phyloP scores from a whole-genome alignment of 2,797 vertebrate genomes.

The Oreochromis mossambicus region DNA sequence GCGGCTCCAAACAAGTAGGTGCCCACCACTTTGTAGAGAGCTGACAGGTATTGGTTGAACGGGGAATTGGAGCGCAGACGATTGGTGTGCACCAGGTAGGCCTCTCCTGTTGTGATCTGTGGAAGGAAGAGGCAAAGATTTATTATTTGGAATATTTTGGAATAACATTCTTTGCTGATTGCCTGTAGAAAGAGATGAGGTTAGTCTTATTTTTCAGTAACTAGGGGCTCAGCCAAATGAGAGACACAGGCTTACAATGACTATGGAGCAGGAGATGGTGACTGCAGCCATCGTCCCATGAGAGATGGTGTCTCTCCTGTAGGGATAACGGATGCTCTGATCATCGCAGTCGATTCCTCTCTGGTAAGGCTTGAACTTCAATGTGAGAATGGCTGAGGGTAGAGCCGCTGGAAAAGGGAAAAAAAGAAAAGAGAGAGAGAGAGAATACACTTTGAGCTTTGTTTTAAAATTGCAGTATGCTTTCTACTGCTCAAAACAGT shows the following conservation, averaged over 20 bases:
- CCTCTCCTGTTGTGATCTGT: constrained; percentile 79
- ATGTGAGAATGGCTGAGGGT: constrained; percentile 85
- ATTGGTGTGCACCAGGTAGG: constrained; percentile 86
- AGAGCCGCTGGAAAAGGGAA: constrained; percentile 73
- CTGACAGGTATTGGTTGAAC: constrained; percentile 91
- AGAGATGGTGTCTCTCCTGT: constrained; percentile 89
- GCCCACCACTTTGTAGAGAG: constrained; percentile 93
- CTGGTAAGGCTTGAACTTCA: constrained; percentile 84
- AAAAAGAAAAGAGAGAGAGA: neutral
- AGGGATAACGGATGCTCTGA: constrained; percentile 87
- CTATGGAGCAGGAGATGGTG: constrained; percentile 84
- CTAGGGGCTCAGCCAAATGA: neutral
- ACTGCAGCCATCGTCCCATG: constrained; percentile 87
- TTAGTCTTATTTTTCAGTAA: neutral
- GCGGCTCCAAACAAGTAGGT: constrained; percentile 88
- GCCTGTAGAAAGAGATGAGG: neutral
- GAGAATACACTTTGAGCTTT: neutral
- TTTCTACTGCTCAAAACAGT: neutral
- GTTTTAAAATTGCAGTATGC: neutral
- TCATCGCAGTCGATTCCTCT: constrained; percentile 89
- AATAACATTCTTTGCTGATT: neutral
- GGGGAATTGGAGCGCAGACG: constrained; percentile 86
- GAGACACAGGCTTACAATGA: constrained; percentile 80
- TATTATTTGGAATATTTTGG: neutral
- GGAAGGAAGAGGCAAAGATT: neutral